A percentile compares a stretch with the other conserved stretches of the same genome.
These are phyloP conservation scores for Gila orcuttii DNA, from an alignment of 2,113 vertebrate species.

Conservation along the genomic window DNA sequence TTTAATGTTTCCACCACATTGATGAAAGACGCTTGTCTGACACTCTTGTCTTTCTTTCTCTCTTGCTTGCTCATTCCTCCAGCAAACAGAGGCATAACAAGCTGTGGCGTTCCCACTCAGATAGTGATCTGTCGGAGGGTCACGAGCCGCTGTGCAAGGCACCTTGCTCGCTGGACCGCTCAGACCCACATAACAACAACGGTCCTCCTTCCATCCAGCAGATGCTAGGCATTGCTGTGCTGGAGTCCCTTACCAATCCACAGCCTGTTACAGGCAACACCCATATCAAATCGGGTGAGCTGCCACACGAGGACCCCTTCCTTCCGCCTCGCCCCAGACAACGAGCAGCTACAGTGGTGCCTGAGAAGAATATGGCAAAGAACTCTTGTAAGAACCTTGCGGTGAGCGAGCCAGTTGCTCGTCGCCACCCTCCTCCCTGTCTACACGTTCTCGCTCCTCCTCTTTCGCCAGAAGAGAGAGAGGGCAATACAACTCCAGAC, in stretches of 20 bases:
- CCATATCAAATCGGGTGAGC: constrained; percentile 2
- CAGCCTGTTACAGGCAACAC: not conserved
- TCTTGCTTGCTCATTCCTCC: constrained; percentile 49
- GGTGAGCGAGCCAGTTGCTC: constrained; percentile 53
- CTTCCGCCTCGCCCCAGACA: constrained; percentile 58
- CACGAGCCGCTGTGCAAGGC: constrained; percentile 75
- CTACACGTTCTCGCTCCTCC: constrained; percentile 62
- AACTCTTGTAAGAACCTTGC: constrained; percentile 51
- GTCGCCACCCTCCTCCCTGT: constrained; percentile 60
- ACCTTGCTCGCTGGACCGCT: constrained; percentile 58
- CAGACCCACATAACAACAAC: constrained; percentile 80
- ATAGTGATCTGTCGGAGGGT: constrained; percentile 89
- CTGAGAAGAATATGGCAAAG: constrained; percentile 61
- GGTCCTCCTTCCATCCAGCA: constrained; percentile 85
- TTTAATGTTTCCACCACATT: not conserved
- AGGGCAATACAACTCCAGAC: constrained; percentile 16
- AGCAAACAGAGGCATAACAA: constrained; percentile 98
- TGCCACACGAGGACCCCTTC: constrained; percentile 12
- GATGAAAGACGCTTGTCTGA: not conserved
- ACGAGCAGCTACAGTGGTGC: constrained; percentile 66
- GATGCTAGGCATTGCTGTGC: constrained; percentile 81
- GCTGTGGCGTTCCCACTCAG: constrained; percentile 95
- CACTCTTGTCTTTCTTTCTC: constrained; percentile 4
- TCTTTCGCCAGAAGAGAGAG: constrained; percentile 58
- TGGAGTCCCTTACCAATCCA: constrained; percentile 63